A percentile compares a stretch with the other conserved stretches of the same genome.
These are phyloP conservation scores for Sebastiscus albofasciatus DNA, from an alignment of 2,797 vertebrate genomes.

Conservation along the genomic window DNA sequence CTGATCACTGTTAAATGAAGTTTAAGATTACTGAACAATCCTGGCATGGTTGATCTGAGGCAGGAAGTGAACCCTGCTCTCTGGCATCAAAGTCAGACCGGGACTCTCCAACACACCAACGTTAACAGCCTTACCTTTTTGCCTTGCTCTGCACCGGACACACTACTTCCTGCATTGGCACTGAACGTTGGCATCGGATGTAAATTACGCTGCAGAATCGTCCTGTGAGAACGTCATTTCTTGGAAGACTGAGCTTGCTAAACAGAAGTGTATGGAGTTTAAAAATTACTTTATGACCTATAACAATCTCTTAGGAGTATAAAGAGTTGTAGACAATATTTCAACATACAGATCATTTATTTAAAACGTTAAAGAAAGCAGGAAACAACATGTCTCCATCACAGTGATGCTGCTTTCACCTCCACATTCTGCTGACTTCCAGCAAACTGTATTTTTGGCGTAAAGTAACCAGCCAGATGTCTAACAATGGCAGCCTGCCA, in stretches of 20 bases:
- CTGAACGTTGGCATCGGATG: not conserved
- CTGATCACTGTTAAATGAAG: not conserved
- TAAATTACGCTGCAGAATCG: not conserved
- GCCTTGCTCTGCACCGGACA: not conserved
- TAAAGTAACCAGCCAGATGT: conserved; percentile 50
- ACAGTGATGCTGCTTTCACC: conserved; percentile 1
- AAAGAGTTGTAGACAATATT: not conserved
- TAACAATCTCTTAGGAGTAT: not conserved
- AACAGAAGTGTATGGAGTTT: not conserved
- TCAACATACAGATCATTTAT: not conserved
- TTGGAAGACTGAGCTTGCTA: not conserved
- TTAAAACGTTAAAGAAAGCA: not conserved
- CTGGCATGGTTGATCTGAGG: not conserved
- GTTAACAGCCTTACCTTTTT: not conserved
- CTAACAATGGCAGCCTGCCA: conserved; percentile 35
- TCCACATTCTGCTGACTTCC: conserved; percentile 32
- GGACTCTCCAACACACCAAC: not conserved
- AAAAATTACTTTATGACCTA: not conserved
- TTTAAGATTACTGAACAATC: not conserved
- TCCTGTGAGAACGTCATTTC: not conserved
- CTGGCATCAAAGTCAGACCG: not conserved
- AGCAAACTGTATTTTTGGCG: not conserved
- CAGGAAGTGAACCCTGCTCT: not conserved
- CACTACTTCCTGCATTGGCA: conserved; percentile 9
- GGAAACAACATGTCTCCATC: not conserved